Evolutionary conservation across 2,113 vertebrate genomes (phyloP), one percentile per base, ranked within the genome.

Genomic region (Antechinus flavipes): DNA sequence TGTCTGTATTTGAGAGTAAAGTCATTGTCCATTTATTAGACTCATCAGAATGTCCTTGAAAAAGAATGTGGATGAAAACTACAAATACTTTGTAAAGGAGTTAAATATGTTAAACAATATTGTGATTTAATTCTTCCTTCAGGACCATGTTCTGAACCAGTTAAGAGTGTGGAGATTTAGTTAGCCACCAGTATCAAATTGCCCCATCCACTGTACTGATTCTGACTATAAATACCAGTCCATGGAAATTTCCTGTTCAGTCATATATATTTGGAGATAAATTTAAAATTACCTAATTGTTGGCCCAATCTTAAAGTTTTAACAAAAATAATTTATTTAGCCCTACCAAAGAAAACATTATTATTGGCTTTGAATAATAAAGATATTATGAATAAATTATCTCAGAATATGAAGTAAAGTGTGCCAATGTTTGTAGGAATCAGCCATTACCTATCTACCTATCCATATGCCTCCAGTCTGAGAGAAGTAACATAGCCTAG

Each of bases 11-110:
- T 94, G 97, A 96, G 42, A 97, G 23, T 92, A 93, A 56, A 95
- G 95, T 91, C 54, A 95, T n/a, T 96, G 52, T 91, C 95, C 94
- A 93, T 35, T 96, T 97, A 96, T 93, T 95, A 96, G 91, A 30
- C 46, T 96, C 50, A 91, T 97, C 94, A 94, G 54, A 93, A 25
- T 25, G 94, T n/a, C 0, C 10, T 58, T 25, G 93, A 89, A 91
- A 96, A 95, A 93, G 53, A 53, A 3, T 94, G 52, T 10, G 54
- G 1, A 50, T 30, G 22, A 94, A 94, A 55, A 94, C 58, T 91
- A 97, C 3, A 91, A 16, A 89, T 0, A 97, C 90, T 96, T 98
- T 93, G 94, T 94, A 97, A 97, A 97, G 94, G 96, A 92, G 50
- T 94, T 98, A 97, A 95, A 97, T 68, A 30, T 42, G 8, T 68